Conservation (phyloP, 1,140 invertebrate species). For the Nasonia longicornis region DNA sequence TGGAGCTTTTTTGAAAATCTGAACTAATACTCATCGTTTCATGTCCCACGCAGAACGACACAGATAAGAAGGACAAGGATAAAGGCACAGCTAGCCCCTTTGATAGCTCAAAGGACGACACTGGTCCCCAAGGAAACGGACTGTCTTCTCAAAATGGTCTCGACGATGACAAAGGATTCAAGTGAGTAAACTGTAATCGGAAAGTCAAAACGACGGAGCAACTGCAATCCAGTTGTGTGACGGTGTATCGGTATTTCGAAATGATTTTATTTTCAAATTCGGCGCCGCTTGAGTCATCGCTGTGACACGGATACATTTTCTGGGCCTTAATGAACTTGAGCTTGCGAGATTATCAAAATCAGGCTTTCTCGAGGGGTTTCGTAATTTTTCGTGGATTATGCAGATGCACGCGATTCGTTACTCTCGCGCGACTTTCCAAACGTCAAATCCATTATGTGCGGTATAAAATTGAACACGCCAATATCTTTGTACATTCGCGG, state of each 20-base stretch:
- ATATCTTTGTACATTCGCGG: no score
- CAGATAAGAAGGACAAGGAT: constrained; percentile 69
- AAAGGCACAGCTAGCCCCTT: constrained; percentile 68
- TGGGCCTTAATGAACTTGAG: neutral
- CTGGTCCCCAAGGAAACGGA: constrained; percentile 85
- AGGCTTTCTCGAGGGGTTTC: neutral
- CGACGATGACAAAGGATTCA: constrained; percentile 92
- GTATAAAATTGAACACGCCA: neutral
- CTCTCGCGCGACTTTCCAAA: neutral
- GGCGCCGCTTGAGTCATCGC: neutral
- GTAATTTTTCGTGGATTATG: neutral
- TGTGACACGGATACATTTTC: constrained; percentile 13
- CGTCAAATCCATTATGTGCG: neutral
- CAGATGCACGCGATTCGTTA: neutral
- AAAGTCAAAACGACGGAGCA: no score
- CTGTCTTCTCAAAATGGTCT: constrained; percentile 76
- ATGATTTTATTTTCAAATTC: neutral
- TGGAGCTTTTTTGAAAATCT: neutral
- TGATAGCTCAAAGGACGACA: constrained; percentile 72
- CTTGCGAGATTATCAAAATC: neutral
- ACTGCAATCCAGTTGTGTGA: neutral
- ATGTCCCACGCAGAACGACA: constrained; percentile 61
- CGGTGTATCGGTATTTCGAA: neutral
- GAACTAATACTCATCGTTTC: constrained; percentile 45
- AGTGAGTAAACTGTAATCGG: constrained; percentile 75